A percentile compares a stretch with the other conserved stretches of the same genome.
Evolutionary conservation across 2,888 invertebrate species (phyloP).

Genomic region (Tipula lateralis): DNA sequence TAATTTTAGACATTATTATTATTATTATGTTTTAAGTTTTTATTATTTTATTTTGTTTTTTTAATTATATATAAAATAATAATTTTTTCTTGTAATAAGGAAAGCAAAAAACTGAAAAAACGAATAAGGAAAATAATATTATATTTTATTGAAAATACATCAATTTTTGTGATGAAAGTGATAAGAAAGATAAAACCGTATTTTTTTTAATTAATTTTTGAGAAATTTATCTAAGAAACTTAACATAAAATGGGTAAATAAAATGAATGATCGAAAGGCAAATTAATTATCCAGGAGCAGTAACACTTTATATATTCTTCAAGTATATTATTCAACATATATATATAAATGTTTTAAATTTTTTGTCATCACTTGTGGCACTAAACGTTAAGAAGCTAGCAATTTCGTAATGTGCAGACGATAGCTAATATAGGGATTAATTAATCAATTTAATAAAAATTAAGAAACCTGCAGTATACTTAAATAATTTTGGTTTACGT

Average conservation of each 20-base stretch:
- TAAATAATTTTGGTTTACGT: no score
- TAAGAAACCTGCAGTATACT: no score
- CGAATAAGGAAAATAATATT: conserved; percentile 14
- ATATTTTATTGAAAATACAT: conserved; percentile 24
- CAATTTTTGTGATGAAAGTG: conserved; percentile 24
- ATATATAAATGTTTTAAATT: no score
- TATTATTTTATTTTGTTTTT: conserved; percentile 19
- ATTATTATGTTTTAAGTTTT: conserved; percentile 7
- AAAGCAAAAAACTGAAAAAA: conserved; percentile 25
- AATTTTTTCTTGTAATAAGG: conserved; percentile 12
- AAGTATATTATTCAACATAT: no score
- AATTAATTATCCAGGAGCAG: neutral
- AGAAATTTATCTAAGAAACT: neutral
- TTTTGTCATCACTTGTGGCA: no score
- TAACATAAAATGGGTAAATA: neutral
- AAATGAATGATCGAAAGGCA: neutral
- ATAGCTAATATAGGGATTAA: no score
- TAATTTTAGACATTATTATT: neutral
- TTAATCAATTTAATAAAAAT: no score
- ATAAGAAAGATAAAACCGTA: conserved; percentile 14
- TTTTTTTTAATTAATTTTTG: neutral
- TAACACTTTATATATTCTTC: no score
- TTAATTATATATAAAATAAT: neutral
- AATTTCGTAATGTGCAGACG: no score
- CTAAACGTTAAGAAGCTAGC: no score